Evolutionary conservation across 2,113 vertebrate species (phyloP), one percentile per base, ranked within the genome.

Genomic region (Lophura nycthemera): DNA sequence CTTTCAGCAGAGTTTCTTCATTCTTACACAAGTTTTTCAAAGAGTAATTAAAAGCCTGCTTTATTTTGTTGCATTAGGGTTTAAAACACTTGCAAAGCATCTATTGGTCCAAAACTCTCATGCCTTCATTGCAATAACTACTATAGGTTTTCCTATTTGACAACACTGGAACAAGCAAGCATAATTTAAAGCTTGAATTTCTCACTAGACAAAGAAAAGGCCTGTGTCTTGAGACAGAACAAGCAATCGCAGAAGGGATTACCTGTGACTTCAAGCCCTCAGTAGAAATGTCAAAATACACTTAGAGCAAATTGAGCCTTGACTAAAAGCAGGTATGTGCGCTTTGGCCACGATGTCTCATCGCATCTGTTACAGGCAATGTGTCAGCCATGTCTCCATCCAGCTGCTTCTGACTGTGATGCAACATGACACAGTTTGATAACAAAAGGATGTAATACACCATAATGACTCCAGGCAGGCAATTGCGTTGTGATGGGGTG

Each of bases 401-500:
- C 90, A 16, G 64, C 93, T 87, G 93, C 77, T 92, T 84, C 92
- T 96, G 83, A 96, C 83, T 47, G 67, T 82, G 91, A 97, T 95
- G 95, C 86, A 90, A 93, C 90, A 80, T 83, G 94, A 96, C 89
- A 86, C 80, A 93, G 89, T 96, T 94, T 95, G 95, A 91, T 97
- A 93, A 89, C 84, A 94, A 92, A 97, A 92, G 90, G 88, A 90
- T 94, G 88, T 92, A 93, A 92, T 91, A 92, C 93, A 93, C 80
- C 75, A 73, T 89, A 95, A 97, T 94, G 94, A 93, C 89, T 97
- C 88, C 88, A 94, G 92, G 86, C 83, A 76, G 79, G 82, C 96
- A 93, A 86, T 84, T 82, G 93, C 82, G 60, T 36, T 5, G 61
- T 3, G 12, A 81, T 20, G 45, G 82, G 88, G 88, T 64, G 63